These are phyloP conservation scores for Geophilus truncorum DNA, from an alignment of 2,888 invertebrate genomes.

Conservation along the genomic window DNA sequence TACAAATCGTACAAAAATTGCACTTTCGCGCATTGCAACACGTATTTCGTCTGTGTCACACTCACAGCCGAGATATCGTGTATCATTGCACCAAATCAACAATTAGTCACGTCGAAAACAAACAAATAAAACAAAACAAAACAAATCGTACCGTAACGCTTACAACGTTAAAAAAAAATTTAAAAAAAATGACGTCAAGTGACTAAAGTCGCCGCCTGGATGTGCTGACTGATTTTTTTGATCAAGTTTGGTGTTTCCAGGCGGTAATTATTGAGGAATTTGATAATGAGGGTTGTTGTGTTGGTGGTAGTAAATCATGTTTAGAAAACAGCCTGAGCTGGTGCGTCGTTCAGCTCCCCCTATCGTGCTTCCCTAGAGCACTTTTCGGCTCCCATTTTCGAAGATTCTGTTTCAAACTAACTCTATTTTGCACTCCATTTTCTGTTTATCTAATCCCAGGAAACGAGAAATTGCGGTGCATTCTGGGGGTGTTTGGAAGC, in stretches of 20 bases:
- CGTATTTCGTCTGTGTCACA: too few species aligned
- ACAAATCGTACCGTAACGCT: too few species aligned
- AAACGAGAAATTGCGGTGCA: neutral
- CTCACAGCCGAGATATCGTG: too few species aligned
- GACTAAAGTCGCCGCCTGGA: too few species aligned
- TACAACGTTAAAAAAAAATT: too few species aligned
- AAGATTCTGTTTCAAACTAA: neutral
- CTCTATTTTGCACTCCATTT: neutral
- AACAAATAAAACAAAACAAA: too few species aligned
- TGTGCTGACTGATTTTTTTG: too few species aligned
- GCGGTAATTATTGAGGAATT: constrained; percentile 17
- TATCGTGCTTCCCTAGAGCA: neutral
- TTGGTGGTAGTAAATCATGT: constrained; percentile 13
- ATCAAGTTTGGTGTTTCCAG: neutral
- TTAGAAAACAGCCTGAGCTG: neutral
- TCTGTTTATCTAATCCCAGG: neutral
- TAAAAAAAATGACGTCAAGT: too few species aligned
- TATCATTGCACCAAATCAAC: too few species aligned
- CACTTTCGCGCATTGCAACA: too few species aligned
- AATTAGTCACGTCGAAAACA: too few species aligned
- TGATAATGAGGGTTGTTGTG: constrained; percentile 4
- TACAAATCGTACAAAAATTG: too few species aligned
- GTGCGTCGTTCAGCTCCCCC: neutral
- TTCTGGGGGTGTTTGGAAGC: neutral
- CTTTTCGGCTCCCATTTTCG: neutral